Evolutionary conservation across 2,797 vertebrate genomes (phyloP).

Genomic region (Benthosema pterotum): DNA sequence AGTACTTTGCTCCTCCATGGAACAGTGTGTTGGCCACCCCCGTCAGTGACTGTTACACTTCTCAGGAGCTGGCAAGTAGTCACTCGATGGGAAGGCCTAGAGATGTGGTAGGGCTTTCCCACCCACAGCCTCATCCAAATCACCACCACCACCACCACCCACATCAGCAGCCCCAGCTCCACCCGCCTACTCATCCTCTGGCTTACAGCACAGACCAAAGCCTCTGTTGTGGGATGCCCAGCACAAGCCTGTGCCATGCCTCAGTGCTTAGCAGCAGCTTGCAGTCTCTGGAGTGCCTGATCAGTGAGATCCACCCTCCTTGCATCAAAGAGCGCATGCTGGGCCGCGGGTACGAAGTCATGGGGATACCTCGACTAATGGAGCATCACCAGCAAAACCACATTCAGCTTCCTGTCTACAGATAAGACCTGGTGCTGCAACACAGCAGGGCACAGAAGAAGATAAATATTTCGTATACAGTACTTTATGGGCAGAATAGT

Average conservation of each 20-base stretch:
- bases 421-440: constrained; percentile 78
- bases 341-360: constrained; percentile 93
- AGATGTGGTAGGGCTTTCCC: constrained; percentile 78
- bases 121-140: constrained; percentile 66
- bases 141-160: constrained; percentile 58
- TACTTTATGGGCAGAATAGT: constrained; percentile 6
- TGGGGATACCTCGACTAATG: constrained; percentile 89
- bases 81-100: constrained; percentile 70
- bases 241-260: constrained; percentile 89
- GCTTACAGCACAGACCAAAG: constrained; percentile 75
- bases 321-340: constrained; percentile 99
- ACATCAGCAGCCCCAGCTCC: constrained; percentile 61
- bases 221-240: constrained; percentile 84
- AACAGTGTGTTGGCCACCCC: constrained; percentile 88
- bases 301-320: constrained; percentile 96
- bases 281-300: constrained; percentile 98
- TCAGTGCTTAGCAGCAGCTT: constrained; percentile 96
- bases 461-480: constrained; percentile 43
- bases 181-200: constrained; percentile 51
- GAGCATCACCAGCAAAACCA: constrained; percentile 89
- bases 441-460: constrained; percentile 14
- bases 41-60: constrained; percentile 90
- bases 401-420: constrained; percentile 95
- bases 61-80: constrained; percentile 83
- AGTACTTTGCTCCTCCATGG: constrained; percentile 89